Percentiles rank a stretch among this genome's conserved stretches.
phyloP scores from a whole-genome alignment of 2,797 vertebrate genomes.

The Sebastes iracundus region DNA sequence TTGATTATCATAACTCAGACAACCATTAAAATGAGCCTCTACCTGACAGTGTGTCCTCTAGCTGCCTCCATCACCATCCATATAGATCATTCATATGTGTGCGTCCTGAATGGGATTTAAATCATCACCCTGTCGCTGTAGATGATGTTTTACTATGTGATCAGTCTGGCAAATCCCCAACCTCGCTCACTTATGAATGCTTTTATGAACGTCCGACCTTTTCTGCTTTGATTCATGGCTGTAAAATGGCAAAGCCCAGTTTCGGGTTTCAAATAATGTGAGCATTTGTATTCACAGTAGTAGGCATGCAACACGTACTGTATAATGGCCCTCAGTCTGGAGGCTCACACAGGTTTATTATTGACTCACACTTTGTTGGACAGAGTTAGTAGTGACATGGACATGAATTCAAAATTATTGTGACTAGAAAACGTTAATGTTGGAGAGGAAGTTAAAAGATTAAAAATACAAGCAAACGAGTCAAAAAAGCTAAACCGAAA shows the following conservation, averaged over 20 bases:
- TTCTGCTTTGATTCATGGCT: neutral
- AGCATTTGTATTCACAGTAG: constrained; percentile 44
- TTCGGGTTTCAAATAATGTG: constrained; percentile 9
- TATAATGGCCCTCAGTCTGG: constrained; percentile 8
- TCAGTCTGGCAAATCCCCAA: neutral
- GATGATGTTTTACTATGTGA: constrained; percentile 10
- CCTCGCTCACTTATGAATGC: neutral
- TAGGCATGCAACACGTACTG: neutral
- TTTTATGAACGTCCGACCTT: constrained; percentile 1
- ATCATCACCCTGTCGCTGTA: constrained; percentile 23
- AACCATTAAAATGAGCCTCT: neutral
- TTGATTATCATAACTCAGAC: neutral
- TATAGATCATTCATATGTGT: neutral
- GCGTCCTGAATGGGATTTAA: neutral
- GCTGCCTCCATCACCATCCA: neutral
- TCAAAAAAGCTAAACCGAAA: neutral
- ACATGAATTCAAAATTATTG: neutral
- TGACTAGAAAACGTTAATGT: neutral
- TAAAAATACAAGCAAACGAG: neutral
- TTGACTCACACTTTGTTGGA: constrained; percentile 8
- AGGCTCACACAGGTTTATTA: constrained; percentile 14
- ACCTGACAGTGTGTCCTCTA: neutral
- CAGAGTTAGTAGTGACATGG: neutral
- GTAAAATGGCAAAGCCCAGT: constrained; percentile 17
- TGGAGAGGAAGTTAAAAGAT: neutral